Conservation (phyloP, 2,888 invertebrate genomes). For the Lingula anatina region DNA sequence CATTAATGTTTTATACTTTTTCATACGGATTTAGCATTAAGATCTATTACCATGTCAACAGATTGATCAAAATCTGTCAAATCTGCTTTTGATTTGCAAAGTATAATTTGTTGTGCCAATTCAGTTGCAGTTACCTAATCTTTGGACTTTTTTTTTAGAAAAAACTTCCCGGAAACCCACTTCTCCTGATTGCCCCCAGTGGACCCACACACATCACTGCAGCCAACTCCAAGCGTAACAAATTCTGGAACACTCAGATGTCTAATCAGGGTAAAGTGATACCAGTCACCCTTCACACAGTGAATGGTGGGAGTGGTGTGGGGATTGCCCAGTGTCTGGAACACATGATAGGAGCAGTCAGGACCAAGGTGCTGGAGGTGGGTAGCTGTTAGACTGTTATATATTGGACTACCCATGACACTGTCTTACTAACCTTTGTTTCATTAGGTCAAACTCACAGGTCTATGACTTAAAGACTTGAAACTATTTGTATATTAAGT, state of each 20-base stretch:
- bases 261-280: conserved; percentile 67
- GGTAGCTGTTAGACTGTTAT: too few relatives aligned
- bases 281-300: conserved; percentile 57
- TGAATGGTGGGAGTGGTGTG: conserved; percentile 41
- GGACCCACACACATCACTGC: conserved; percentile 37
- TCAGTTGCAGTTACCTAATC: too few relatives aligned
- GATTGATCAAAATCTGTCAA: background rate
- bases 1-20: background rate
- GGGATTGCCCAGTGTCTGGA: conserved; percentile 49
- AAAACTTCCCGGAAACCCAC: conserved; percentile 64
- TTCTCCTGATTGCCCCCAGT: conserved; percentile 48
- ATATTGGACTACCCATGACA: too few relatives aligned
- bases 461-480: too few relatives aligned
- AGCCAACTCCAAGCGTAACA: conserved; percentile 57
- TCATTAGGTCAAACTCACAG: too few relatives aligned
- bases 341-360: conserved; percentile 57
- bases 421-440: too few relatives aligned
- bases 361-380: conserved; percentile 66
- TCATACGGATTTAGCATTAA: background rate
- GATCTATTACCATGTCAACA: background rate
- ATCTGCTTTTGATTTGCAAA: background rate
- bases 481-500: too few relatives aligned
- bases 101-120: too few relatives aligned
- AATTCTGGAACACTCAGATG: conserved; percentile 68
- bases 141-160: conserved; percentile 55